Evolutionary conservation across 2,888 invertebrate genomes (phyloP), one percentile per base, ranked within the genome.

Genomic region (Lamellibrachia satsuma): DNA sequence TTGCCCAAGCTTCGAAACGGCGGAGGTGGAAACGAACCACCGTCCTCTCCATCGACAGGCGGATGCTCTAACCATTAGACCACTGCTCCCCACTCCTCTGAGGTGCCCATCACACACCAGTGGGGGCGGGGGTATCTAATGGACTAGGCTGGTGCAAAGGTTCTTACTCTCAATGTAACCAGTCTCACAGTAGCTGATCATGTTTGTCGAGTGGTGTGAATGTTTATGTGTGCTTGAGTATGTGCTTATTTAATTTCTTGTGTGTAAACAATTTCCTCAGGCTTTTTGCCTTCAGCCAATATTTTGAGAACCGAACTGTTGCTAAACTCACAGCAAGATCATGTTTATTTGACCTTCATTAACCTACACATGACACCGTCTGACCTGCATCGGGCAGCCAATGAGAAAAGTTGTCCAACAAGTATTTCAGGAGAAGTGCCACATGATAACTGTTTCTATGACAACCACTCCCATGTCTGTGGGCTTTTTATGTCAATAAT

Each of bases 221-320:
- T 75, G 75, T 75, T 15, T 75, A n/a, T 22, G 75, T 75, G 75
- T 75, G 75, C 75, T n/a, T 75, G 22, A 3, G 75, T 22, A 75
- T 75, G n/a, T 6, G 75, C 22, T 4, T 6, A 6, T 22, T 75
- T 22, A 75, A 75, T 75, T 15, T 75, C 75, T 75, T n/a, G 75
- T 75, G 22, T n/a, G 75, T 75, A n/a, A 75, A 75, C 22, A 75
- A 11, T n/a, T 75, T 15, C 75, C n/a, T n/a, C 22, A 15, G n/a
- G n/a, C 75, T 75, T 75, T 75, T 75, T 75, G 75, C n/a, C 15
- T n/a, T 75, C 75, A n/a, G 75, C 75, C 75, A 75, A 75, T 75
- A 75, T 75, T 75, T 75, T 75, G 75, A 75, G 75, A 75, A 11
- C 22, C 75, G 6, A 75, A 22, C n/a, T 75, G 22, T 75, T n/a